These are phyloP conservation scores for Drosophila helvetica DNA, from an alignment of 2,888 invertebrate species.

Conservation along the genomic window DNA sequence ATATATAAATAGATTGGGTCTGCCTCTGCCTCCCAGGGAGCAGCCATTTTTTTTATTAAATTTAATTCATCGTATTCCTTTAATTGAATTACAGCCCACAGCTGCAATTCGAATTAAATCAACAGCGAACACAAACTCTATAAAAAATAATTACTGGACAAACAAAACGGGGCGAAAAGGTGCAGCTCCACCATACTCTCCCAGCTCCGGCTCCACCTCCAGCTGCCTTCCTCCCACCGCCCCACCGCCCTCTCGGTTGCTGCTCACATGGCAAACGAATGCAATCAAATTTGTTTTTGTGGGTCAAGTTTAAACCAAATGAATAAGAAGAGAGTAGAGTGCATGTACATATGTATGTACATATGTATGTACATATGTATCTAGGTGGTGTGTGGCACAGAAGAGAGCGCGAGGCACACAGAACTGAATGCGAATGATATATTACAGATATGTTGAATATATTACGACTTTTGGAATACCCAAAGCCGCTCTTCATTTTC, in stretches of 20 bases:
- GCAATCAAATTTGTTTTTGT: slow-evolving; percentile 52
- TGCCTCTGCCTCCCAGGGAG: no score
- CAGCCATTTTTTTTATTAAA: neutral
- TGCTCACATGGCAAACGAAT: slow-evolving; percentile 27
- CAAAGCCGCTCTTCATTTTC: no score
- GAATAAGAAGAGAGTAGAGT: slow-evolving; percentile 15
- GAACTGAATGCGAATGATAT: neutral
- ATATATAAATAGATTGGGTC: neutral
- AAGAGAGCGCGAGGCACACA: slow-evolving; percentile 2
- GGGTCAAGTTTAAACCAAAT: slow-evolving; percentile 71
- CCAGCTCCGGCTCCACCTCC: neutral
- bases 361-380: no score
- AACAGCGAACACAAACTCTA: slow-evolving; percentile 22
- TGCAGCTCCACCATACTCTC: slow-evolving; percentile 7
- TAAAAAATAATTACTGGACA: slow-evolving; percentile 30
- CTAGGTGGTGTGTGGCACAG: slow-evolving; percentile 17
- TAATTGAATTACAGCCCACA: slow-evolving; percentile 18
- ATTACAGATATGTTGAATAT: no score
- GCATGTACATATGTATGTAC: no score
- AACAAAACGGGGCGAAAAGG: slow-evolving; percentile 7
- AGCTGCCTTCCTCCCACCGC: no score
- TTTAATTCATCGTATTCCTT: neutral
- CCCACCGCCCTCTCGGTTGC: neutral
- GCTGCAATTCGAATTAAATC: slow-evolving; percentile 12
- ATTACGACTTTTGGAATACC: no score